Conservation (phyloP, 2,113 vertebrate genomes). For the Narcine bancroftii region DNA sequence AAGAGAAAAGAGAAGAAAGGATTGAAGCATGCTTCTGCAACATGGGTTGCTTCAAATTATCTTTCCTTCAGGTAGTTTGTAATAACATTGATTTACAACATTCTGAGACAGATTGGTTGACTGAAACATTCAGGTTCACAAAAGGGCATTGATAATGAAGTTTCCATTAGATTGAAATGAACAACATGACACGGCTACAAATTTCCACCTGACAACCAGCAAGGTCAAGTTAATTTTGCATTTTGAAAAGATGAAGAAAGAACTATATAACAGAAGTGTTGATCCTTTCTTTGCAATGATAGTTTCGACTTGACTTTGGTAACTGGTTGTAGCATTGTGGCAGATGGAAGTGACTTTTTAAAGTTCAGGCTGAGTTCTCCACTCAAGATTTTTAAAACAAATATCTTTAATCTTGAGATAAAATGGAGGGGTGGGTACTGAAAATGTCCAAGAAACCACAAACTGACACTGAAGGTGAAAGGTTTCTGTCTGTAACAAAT, state of each 20-base stretch:
- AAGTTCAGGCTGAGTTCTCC: background rate
- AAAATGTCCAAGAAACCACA: background rate
- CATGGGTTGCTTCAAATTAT: background rate
- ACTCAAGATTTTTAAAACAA: background rate
- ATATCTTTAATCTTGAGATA: background rate
- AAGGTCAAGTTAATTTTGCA: background rate
- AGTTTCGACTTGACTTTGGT: background rate
- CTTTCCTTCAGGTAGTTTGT: background rate
- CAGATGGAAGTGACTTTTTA: background rate
- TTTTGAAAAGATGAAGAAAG: background rate
- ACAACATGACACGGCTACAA: background rate
- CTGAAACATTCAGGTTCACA: background rate
- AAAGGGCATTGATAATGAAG: background rate
- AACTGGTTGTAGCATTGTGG: background rate
- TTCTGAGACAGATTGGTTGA: background rate
- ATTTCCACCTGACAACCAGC: background rate
- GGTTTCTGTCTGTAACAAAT: too few species aligned
- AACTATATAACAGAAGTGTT: background rate
- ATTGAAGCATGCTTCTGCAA: background rate
- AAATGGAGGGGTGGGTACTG: background rate
- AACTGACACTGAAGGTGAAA: background rate
- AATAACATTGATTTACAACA: background rate
- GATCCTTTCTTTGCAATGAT: background rate
- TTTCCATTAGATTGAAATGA: background rate
- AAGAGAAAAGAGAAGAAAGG: background rate